Conservation (phyloP, 2,113 vertebrate species). For the Cryptotis parvus region DNA sequence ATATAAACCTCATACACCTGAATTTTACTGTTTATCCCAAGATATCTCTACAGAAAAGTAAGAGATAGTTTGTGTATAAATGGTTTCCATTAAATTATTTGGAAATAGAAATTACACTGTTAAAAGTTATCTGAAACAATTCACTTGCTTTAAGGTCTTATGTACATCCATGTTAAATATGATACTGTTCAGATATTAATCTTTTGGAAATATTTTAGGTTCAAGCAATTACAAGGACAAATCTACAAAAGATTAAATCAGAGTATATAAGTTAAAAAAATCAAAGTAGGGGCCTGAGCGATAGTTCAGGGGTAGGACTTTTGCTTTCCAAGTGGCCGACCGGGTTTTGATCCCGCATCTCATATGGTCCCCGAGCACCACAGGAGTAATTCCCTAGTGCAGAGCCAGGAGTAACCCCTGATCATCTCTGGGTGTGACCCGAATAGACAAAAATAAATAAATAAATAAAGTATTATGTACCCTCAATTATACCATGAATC, state of each 20-base stretch:
- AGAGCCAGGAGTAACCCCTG: too few species aligned
- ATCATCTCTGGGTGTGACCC: too few species aligned
- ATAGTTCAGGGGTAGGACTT: too few species aligned
- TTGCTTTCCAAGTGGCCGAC: too few species aligned
- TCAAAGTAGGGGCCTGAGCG: too few species aligned
- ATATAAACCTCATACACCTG: not conserved
- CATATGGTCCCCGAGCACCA: too few species aligned
- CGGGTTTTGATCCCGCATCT: too few species aligned
- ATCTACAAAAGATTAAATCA: constrained; percentile 21
- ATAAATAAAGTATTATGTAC: not conserved
- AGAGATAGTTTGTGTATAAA: not conserved
- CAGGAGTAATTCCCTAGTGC: too few species aligned
- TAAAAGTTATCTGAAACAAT: constrained; percentile 9
- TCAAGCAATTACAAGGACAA: constrained; percentile 9
- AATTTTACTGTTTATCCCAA: constrained; percentile 28
- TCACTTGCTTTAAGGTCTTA: constrained; percentile 39
- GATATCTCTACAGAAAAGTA: not conserved
- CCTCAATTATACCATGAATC: not conserved
- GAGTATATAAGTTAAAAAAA: not conserved
- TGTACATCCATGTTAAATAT: constrained; percentile 16
- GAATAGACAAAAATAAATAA: too few species aligned
- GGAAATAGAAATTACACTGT: not conserved
- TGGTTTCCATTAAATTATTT: constrained; percentile 16
- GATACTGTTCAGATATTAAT: not conserved
- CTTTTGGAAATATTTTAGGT: not conserved